Evolutionary conservation across 2,888 invertebrate genomes (phyloP), one percentile per base, ranked within the genome.

Genomic region (Esperia sulphurella): DNA sequence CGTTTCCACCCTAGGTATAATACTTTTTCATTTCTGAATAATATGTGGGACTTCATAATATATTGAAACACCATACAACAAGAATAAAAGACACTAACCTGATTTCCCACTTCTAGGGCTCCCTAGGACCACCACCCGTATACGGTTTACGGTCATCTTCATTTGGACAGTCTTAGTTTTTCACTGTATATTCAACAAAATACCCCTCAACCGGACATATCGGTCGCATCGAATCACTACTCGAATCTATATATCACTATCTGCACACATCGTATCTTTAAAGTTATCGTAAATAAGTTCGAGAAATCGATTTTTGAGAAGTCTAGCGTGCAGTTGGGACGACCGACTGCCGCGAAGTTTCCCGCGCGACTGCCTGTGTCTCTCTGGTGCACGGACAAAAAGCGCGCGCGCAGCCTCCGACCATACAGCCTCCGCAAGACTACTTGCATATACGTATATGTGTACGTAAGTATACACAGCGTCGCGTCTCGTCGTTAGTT

Each of bases 71-170:
- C n/a, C n/a, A n/a, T 21, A 21, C 21, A n/a, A 35, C 37, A 43
- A n/a, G n/a, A 35, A 35, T 43, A 30, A 43, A 46, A n/a, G n/a
- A 53, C 77, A 89, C 92, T 91, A 83, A 95, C 95, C 95, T 83
- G 94, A 94, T 89, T 95, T 95, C 73, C 94, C 95, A 77, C 94
- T 94, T 74, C 93, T 91, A 70, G 94, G 91, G 79, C 94, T 93
- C 72, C 95, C 95, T 77, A 94, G 90, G 79, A 95, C 94, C 87
- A 94, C 95, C 82, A 94, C 94, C 91, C 93, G 92, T 86, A 95
- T 94, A 82, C 93, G 92, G 88, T 93, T 94, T 79, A 94, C 93
- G 90, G 94, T 94, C 94, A 95, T 94, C 88, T 89, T 89, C 89
- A 89, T 89, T 83, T 83, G 85, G 80, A 73, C 66, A 71, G 79